Evolutionary conservation across 2,113 vertebrate species (phyloP).

Genomic region (Melospiza melodia): DNA sequence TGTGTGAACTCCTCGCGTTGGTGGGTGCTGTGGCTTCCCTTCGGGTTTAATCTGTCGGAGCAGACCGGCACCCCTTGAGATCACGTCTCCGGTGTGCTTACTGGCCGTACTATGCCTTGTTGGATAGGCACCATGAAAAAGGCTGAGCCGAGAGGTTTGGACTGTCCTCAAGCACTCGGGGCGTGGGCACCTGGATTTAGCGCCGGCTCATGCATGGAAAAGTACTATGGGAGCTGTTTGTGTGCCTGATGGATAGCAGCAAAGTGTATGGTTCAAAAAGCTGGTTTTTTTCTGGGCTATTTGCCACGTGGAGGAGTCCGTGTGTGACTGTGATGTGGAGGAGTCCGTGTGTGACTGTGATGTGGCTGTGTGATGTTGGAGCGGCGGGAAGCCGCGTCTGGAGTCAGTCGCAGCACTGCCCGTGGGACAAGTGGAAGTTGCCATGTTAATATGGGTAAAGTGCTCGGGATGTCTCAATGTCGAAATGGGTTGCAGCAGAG

Average conservation of each 20-base stretch:
- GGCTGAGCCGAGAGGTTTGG: neutral
- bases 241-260: no score
- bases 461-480: neutral
- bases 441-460: fast-evolving
- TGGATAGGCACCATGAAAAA: neutral
- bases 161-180: fast-evolving
- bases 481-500: neutral
- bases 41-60: neutral
- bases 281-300: fast-evolving
- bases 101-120: fast-evolving
- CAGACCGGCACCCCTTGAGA: fast-evolving
- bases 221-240: neutral
- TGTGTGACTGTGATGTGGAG: neutral
- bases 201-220: neutral
- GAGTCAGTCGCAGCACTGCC: neutral
- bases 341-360: no score
- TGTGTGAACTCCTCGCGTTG: fast-evolving
- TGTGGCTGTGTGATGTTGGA: neutral
- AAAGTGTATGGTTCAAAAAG: neutral
- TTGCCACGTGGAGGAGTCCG: neutral
- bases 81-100: fast-evolving
- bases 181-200: neutral
- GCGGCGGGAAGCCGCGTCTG: fast-evolving
- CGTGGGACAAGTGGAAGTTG: neutral
- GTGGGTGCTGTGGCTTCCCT: neutral